These are phyloP conservation scores for Centruroides sculpturatus DNA, from an alignment of 1,140 invertebrate genomes.

Conservation along the genomic window DNA sequence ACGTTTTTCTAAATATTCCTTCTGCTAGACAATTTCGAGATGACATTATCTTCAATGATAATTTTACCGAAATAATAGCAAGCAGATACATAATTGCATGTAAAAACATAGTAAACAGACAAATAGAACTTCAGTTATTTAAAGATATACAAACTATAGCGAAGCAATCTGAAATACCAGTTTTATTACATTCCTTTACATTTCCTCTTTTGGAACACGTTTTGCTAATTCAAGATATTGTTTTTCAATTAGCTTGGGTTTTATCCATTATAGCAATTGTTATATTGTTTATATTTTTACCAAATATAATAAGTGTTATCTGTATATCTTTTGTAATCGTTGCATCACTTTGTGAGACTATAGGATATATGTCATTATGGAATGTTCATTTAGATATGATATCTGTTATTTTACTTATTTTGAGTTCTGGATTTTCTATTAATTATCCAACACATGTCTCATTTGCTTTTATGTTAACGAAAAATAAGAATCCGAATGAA, in stretches of 20 bases:
- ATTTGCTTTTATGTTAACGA: slow-evolving; percentile 83
- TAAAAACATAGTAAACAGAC: slow-evolving; percentile 73
- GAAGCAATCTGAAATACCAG: slow-evolving; percentile 56
- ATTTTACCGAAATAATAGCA: slow-evolving; percentile 55
- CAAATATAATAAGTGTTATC: slow-evolving; percentile 76
- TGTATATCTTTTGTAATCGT: slow-evolving; percentile 91
- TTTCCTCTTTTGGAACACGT: slow-evolving; percentile 92
- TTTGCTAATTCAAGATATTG: slow-evolving; percentile 76
- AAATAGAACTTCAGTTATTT: slow-evolving; percentile 80
- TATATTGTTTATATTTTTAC: slow-evolving; percentile 87
- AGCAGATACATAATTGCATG: slow-evolving; percentile 77
- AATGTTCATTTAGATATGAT: slow-evolving; percentile 87
- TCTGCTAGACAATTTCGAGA: slow-evolving; percentile 39
- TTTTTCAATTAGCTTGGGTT: slow-evolving; percentile 78
- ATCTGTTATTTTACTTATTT: slow-evolving; percentile 96
- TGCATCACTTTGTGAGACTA: slow-evolving; percentile 83
- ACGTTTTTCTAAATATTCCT: no score
- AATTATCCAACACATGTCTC: slow-evolving; percentile 95
- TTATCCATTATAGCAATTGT: slow-evolving; percentile 91
- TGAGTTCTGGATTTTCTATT: slow-evolving; percentile 95
- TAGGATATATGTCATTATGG: slow-evolving; percentile 92
- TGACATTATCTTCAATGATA: slow-evolving; percentile 68
- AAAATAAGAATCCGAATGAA: slow-evolving; percentile 32
- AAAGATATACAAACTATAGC: slow-evolving; percentile 60
- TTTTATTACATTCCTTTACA: slow-evolving; percentile 81